A percentile compares a stretch with the other conserved stretches of the same genome.
Conservation (phyloP, 1,140 invertebrate species). For the Dolichoris vasculosae region DNA sequence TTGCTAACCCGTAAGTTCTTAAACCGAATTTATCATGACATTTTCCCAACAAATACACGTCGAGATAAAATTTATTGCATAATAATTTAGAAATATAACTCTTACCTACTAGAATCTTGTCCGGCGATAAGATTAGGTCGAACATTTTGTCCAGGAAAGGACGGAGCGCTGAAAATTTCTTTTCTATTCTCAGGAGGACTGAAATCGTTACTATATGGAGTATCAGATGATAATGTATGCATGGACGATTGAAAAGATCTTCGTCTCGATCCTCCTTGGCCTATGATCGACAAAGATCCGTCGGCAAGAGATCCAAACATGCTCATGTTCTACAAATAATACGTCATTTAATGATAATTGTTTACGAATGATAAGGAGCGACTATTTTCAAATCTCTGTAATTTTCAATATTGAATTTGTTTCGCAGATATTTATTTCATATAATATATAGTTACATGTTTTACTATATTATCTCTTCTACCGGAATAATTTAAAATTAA, state of each 20-base stretch:
- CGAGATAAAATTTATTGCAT: neutral
- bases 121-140: conserved; percentile 57
- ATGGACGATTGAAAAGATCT: neutral
- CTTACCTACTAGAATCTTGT: conserved; percentile 53
- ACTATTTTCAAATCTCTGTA: neutral
- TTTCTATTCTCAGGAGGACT: too few species aligned
- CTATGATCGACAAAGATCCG: conserved; percentile 53
- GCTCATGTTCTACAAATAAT: conserved; percentile 27
- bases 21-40: neutral
- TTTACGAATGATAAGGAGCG: neutral
- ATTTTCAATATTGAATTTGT: neutral
- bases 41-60: neutral
- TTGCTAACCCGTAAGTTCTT: neutral
- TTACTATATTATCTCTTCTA: neutral
- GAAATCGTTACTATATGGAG: neutral
- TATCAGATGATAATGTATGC: too few species aligned
- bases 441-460: too few species aligned
- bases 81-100: neutral
- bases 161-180: neutral
- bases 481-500: too few species aligned
- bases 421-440: neutral
- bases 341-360: neutral
- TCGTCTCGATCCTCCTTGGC: neutral
- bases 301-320: conserved; percentile 55
- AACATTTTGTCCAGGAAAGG: conserved; percentile 30